A percentile compares a stretch with the other conserved stretches of the same genome.
Conservation (phyloP, 2,113 vertebrate species). For the Scomber japonicus region DNA sequence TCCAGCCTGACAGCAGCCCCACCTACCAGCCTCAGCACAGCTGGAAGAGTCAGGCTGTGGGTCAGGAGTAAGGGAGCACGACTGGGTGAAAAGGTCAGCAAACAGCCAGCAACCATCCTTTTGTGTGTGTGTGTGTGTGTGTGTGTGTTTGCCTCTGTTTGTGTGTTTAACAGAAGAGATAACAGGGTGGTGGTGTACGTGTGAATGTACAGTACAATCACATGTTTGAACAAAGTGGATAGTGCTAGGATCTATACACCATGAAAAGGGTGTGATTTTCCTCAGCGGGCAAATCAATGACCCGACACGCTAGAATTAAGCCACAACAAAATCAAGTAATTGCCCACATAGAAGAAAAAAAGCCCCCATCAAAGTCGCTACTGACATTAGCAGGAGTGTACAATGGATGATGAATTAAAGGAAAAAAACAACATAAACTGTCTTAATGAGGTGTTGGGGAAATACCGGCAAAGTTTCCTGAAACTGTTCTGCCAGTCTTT, state of each 20-base stretch:
- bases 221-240: slow-evolving; percentile 30
- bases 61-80: slow-evolving; percentile 36
- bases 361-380: background rate
- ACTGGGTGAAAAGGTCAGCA: slow-evolving; percentile 67
- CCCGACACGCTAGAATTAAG: background rate
- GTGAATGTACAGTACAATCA: slow-evolving; percentile 1
- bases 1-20: slow-evolving; percentile 38
- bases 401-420: background rate
- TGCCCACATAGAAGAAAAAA: background rate
- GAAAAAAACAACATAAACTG: background rate
- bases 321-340: slow-evolving; percentile 5
- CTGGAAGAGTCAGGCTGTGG: slow-evolving; percentile 59
- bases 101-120: slow-evolving; percentile 44
- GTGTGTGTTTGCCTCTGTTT: slow-evolving; percentile 1
- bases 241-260: slow-evolving; percentile 13
- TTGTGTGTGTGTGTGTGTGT: slow-evolving; percentile 18
- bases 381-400: background rate
- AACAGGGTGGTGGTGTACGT: background rate
- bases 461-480: background rate
- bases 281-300: slow-evolving; percentile 48
- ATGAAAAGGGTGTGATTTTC: slow-evolving; percentile 34
- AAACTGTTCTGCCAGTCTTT: background rate
- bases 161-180: slow-evolving; percentile 33
- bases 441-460: background rate
- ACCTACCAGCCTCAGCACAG: slow-evolving; percentile 58